Percentiles rank a stretch among this genome's conserved stretches.
These are phyloP conservation scores for Patiria pectinifera DNA, from an alignment of 53 echinoderm and acorn worm species.

Conservation along the genomic window DNA sequence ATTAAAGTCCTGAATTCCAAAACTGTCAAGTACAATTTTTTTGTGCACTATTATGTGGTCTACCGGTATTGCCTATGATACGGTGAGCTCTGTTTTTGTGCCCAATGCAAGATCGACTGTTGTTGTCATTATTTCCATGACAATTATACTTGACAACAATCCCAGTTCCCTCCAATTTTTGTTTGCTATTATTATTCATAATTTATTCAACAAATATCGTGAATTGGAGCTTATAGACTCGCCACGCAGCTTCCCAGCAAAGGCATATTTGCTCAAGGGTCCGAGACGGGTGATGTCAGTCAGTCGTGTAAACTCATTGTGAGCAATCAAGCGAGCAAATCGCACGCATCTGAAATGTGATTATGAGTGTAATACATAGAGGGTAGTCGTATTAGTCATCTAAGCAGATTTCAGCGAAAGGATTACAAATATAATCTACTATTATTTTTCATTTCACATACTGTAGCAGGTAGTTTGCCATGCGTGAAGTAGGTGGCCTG, in stretches of 20 bases:
- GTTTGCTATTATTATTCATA: neutral
- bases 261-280: neutral
- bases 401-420: conserved; percentile 9
- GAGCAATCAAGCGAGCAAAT: neutral
- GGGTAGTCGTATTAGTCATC: conserved; percentile 43
- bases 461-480: neutral
- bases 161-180: neutral
- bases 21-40: too few relatives aligned
- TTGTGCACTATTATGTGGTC: too few relatives aligned
- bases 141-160: neutral
- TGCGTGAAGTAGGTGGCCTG: too few relatives aligned
- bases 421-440: neutral
- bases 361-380: conserved; percentile 41
- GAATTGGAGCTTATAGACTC: neutral
- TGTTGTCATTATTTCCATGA: neutral
- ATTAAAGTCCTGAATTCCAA: too few relatives aligned
- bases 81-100: neutral
- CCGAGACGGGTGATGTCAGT: neutral
- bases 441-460: neutral
- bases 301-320: neutral
- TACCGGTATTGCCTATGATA: too few relatives aligned
- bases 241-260: neutral
- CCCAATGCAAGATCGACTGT: neutral
- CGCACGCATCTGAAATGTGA: conserved; percentile 25
- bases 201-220: neutral